A percentile compares a stretch with the other conserved stretches of the same genome.
Conservation (phyloP, 2,113 vertebrate species). For the Crotalus helleri region DNA sequence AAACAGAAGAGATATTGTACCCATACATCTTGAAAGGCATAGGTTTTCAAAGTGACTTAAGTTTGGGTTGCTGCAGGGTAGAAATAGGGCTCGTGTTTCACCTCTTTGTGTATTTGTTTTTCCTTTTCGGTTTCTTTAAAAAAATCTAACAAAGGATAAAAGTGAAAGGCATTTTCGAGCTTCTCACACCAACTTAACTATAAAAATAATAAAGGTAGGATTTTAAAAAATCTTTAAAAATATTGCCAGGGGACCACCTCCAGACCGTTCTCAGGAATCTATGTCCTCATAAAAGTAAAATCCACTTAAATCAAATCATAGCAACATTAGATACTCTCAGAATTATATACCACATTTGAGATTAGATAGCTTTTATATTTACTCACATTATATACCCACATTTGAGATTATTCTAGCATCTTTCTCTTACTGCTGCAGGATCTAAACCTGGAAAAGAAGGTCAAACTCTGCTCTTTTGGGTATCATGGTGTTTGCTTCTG, state of each 20-base stretch:
- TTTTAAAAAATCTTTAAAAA: background rate
- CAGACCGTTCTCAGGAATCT: conserved; percentile 44
- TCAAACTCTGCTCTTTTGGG: conserved; percentile 15
- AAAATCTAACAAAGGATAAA: conserved; percentile 8
- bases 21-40: background rate
- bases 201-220: background rate
- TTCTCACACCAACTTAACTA: conserved; percentile 33
- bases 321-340: conserved; percentile 14
- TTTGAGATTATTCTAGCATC: background rate
- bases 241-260: background rate
- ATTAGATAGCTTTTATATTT: background rate
- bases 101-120: conserved; percentile 14
- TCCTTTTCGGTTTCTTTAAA: background rate
- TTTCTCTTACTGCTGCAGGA: conserved; percentile 27
- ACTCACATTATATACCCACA: too few species aligned
- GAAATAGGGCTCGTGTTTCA: background rate
- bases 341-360: conserved; percentile 46
- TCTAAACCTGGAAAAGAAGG: conserved; percentile 5
- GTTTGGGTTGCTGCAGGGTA: conserved; percentile 11
- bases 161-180: conserved; percentile 50
- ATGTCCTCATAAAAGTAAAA: conserved; percentile 16
- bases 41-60: conserved; percentile 10
- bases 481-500: background rate
- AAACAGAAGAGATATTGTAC: conserved; percentile 13
- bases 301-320: conserved; percentile 5